phyloP scores from a whole-genome alignment of 2,888 invertebrate species.

The Acleris literana region DNA sequence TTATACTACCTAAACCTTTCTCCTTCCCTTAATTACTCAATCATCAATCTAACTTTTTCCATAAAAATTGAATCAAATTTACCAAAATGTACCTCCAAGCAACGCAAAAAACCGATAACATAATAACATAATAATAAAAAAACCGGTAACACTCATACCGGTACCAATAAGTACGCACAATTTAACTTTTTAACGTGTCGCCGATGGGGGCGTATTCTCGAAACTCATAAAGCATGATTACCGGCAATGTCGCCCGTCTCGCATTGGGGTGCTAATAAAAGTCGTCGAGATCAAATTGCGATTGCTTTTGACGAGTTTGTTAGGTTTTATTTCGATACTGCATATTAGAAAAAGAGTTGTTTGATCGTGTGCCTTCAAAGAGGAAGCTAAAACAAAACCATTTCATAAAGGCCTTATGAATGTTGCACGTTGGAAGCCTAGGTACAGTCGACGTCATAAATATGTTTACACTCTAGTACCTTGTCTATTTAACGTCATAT shows the following conservation, averaged over 20 bases:
- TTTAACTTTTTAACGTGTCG: conserved; percentile 37
- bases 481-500: too few species aligned
- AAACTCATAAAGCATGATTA: conserved; percentile 38
- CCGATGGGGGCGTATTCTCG: conserved; percentile 36
- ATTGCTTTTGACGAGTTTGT: conserved; percentile 32
- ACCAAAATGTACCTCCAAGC: background rate
- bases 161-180: conserved; percentile 37
- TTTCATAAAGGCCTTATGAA: conserved; percentile 2
- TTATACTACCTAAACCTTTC: too few species aligned
- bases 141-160: conserved; percentile 32
- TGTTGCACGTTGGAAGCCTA: background rate
- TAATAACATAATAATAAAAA: conserved; percentile 33
- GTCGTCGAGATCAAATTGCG: conserved; percentile 36
- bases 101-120: conserved; percentile 21
- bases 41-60: too few species aligned
- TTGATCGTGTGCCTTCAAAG: conserved; percentile 15
- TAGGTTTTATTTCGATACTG: conserved; percentile 34
- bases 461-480: too few species aligned
- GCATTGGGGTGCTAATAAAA: conserved; percentile 37
- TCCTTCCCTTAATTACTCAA: too few species aligned
- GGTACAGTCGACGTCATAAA: too few species aligned
- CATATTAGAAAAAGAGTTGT: conserved; percentile 34
- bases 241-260: conserved; percentile 33
- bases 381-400: background rate
- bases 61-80: background rate